These are phyloP conservation scores for Vollenhovia emeryi DNA, from an alignment of 1,140 invertebrate species.

Conservation along the genomic window DNA sequence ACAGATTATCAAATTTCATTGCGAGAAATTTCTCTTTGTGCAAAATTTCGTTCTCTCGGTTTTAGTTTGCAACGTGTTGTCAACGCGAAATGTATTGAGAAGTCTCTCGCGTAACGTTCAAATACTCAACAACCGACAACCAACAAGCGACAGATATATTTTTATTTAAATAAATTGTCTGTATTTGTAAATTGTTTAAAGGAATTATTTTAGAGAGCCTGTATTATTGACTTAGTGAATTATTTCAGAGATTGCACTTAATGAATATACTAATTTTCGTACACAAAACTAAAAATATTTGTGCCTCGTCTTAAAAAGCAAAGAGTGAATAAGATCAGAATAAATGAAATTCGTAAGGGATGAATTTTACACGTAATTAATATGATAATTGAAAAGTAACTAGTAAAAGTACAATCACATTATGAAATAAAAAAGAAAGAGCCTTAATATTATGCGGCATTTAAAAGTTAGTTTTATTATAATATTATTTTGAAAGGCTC, in stretches of 20 bases:
- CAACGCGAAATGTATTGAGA: background rate
- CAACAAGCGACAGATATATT: background rate
- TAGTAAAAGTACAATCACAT: background rate
- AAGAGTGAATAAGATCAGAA: no score
- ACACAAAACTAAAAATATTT: background rate
- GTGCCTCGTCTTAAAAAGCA: background rate
- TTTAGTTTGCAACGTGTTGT: background rate
- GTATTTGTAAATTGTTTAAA: no score
- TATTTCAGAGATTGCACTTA: background rate
- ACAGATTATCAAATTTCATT: constrained; percentile 27
- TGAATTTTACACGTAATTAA: background rate
- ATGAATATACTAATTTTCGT: no score
- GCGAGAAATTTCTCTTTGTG: constrained; percentile 9
- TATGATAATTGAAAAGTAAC: background rate
- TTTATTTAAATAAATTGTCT: background rate
- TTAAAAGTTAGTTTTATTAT: background rate
- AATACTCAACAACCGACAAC: no score
- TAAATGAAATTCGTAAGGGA: background rate
- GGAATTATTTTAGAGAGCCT: background rate
- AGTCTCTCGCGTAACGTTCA: background rate
- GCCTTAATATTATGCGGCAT: background rate
- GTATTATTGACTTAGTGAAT: no score
- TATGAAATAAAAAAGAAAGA: background rate
- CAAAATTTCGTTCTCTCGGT: background rate
- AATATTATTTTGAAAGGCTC: background rate